Base-by-base conservation (phyloP, 2,888 invertebrate species). In the Melipona beecheii region DNA sequence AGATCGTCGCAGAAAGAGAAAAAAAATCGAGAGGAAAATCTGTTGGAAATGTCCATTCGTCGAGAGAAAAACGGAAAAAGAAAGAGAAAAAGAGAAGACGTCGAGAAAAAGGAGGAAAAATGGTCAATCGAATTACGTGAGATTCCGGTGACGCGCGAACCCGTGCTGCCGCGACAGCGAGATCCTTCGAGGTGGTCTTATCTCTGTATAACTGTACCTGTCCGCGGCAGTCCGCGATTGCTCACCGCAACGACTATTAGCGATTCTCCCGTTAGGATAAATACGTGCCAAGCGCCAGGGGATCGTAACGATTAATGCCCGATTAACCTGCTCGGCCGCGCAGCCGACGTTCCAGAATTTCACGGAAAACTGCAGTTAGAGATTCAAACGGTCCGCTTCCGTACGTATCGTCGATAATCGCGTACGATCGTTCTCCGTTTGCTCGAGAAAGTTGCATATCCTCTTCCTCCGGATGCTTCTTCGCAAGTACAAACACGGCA, bases 221-320 rank as follows among this genome's bases (percentile, higher is more conserved):
- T 87, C 86, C 86, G 86, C 86, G 69, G 79, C 83, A 80, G 85
- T 79, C 69, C 74, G 77, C 75, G 81, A 83, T 79, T 81, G 80
- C 84, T 86, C 77, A 73, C 81, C 75, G 83, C 86, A 60, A 72
- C 81, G 81, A 86, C 91, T 90, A 91, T 91, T 90, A 91, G 88
- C 85, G 88, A 91, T 91, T 90, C 87, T 91, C 89, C 91, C 91
- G 91, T 91, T 91, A 91, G 90, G 87, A 90, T 91, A 91, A 91
- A 91, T 90, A 91, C 86, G 87, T 83, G 88, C 75, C 85, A 77
- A 86, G 86, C 88, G 89, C 85, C 90, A 85, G 80, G 75, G 83
- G 75, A 86, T 86, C 85, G 76, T 58, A 77, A 81, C 89, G 89
- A 89, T 89, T 89, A 88, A 88, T 81, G 89, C 52, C 75, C 80